Percentiles rank a stretch among this genome's conserved stretches.
Evolutionary conservation across 2,888 invertebrate species (phyloP).

Genomic region (Neoscelio sp.): DNA sequence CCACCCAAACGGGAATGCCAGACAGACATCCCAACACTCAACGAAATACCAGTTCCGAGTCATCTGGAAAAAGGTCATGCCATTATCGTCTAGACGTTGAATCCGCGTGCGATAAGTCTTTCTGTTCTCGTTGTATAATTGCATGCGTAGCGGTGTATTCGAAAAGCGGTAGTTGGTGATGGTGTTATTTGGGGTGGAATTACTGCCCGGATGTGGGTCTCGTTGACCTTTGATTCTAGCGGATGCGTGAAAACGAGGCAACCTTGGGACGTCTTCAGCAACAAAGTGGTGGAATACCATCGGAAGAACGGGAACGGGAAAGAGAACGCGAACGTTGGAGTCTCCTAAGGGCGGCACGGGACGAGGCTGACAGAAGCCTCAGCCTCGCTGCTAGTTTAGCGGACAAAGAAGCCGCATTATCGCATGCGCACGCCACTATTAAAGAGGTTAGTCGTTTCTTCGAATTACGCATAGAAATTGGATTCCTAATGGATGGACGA

Average conservation of each 20-base stretch:
- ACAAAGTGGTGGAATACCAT: slow-evolving; percentile 93
- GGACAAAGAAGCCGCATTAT: slow-evolving; percentile 92
- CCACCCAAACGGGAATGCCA: slow-evolving; percentile 20
- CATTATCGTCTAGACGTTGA: slow-evolving; percentile 53
- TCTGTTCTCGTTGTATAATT: slow-evolving; percentile 21
- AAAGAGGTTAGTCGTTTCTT: slow-evolving; percentile 86
- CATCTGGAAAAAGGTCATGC: slow-evolving; percentile 53
- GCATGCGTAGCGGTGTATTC: slow-evolving; percentile 59
- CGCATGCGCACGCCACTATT: slow-evolving; percentile 93
- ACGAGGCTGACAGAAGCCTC: slow-evolving; percentile 94
- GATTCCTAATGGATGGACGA: too few relatives aligned
- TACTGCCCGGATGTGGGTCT: slow-evolving; percentile 81
- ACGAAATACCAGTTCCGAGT: slow-evolving; percentile 35
- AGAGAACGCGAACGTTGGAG: slow-evolving; percentile 95
- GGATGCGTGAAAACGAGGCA: slow-evolving; percentile 92
- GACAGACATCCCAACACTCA: slow-evolving; percentile 5
- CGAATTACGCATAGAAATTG: slow-evolving; percentile 48
- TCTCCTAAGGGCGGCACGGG: slow-evolving; percentile 93
- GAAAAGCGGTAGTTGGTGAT: slow-evolving; percentile 74
- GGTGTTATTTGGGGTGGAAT: slow-evolving; percentile 78
- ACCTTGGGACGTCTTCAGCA: slow-evolving; percentile 92
- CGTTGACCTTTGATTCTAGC: slow-evolving; percentile 84
- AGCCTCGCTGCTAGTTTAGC: slow-evolving; percentile 94
- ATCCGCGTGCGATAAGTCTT: slow-evolving; percentile 9
- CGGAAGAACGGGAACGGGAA: slow-evolving; percentile 91